Base-by-base conservation (phyloP, 2,797 vertebrate genomes). In the Myotis daubentonii region DNA sequence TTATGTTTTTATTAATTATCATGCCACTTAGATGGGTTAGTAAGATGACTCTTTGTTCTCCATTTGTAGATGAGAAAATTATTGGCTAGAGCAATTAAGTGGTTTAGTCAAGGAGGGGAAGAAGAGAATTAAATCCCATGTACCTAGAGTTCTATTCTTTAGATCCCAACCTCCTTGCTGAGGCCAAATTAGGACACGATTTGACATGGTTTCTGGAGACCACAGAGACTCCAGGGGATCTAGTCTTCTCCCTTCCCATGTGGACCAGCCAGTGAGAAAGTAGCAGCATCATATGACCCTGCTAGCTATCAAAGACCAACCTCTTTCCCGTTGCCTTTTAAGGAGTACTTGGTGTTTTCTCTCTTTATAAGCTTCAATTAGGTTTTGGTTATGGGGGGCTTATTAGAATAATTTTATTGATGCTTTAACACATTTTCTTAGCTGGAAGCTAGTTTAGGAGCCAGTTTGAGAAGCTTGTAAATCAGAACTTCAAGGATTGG, bases 391-490 rank as follows among this genome's bases (percentile, higher is more conserved):
- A 97, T 95, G 96, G 94, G 98, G 91, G 96, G 93, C 97, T 98
- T 98, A 98, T 98, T 98, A 97, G 97, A 97, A 95, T 78, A 95
- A 82, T 98, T 98, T 98, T 98, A 98, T 98, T 97, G 97, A 97
- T 96, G 91, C 88, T 98, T 98, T 98, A 97, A 97, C 96, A 98
- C 97, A 96, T 98, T 98, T 98, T 98, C 97, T 98, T 98, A 98
- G 98, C 97, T 98, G 98, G 98, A 98, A 98, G 88, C 96, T 98
- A 97, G 97, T 98, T 98, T 98, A 98, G 97, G 97, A 97, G 97
- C 94, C 97, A 98, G 96, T 97, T 97, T 97, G 97, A 98, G 95
- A 97, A 97, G 97, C 97, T 98, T 97, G 95, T 98, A 98, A 98
- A 98, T 96, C 86, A 94, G 76, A 98, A 97, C 86, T 97, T 93